A percentile compares a stretch with the other conserved stretches of the same genome.
Evolutionary conservation across 2,797 vertebrate species (phyloP).

Genomic region (Ceryle rudis): DNA sequence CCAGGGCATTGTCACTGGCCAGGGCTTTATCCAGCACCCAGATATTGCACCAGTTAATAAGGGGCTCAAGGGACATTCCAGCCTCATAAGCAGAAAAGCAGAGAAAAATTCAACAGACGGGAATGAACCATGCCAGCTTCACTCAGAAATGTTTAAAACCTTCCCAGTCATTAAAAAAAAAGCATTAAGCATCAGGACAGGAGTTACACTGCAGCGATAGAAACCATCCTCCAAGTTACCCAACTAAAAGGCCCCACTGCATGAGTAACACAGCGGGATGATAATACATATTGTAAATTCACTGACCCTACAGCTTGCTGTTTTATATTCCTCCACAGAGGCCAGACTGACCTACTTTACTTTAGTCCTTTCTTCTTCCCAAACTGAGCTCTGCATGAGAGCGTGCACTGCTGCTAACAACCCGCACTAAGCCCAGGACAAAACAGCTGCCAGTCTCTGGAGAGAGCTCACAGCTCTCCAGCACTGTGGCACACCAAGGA

Average conservation of each 20-base stretch:
- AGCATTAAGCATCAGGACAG: neutral
- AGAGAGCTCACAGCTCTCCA: neutral
- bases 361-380: conserved; percentile 49
- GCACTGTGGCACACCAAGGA: neutral
- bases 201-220: neutral
- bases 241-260: neutral
- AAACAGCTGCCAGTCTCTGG: conserved; percentile 32
- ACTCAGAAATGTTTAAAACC: neutral
- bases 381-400: conserved; percentile 30
- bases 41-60: neutral
- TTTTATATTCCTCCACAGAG: conserved; percentile 49
- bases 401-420: neutral
- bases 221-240: neutral
- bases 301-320: conserved; percentile 34
- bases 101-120: neutral
- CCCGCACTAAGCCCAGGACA: neutral
- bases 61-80: neutral
- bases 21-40: neutral
- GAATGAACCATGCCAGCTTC: neutral
- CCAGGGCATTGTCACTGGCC: neutral
- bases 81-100: neutral
- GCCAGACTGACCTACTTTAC: conserved; percentile 56
- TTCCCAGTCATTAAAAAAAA: neutral
- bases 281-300: neutral
- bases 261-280: neutral